Conservation (phyloP, 2,113 vertebrate genomes). For the Tenrec ecaudatus region DNA sequence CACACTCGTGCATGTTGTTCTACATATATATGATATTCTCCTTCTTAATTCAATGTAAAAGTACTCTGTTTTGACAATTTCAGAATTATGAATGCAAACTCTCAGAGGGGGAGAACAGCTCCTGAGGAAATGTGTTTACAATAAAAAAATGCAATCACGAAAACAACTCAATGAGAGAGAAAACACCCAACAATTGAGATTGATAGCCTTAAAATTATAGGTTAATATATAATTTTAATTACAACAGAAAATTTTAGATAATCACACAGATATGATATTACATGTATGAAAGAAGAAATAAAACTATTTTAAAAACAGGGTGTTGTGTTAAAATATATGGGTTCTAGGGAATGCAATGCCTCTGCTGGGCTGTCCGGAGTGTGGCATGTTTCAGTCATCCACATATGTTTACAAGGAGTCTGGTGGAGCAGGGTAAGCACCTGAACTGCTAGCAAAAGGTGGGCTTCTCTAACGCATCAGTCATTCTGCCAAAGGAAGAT, state of each 20-base stretch:
- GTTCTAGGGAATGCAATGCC: background rate
- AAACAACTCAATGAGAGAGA: background rate
- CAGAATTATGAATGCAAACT: background rate
- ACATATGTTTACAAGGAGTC: too few relatives aligned
- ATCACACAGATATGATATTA: background rate
- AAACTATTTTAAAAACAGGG: background rate
- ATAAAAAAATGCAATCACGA: background rate
- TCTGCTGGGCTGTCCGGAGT: background rate
- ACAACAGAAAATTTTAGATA: background rate
- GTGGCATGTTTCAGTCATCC: background rate
- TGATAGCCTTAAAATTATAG: background rate
- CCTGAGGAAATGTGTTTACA: background rate
- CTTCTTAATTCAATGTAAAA: background rate
- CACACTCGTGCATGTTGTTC: too few relatives aligned
- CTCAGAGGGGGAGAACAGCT: background rate
- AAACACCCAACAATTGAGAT: background rate
- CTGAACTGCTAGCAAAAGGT: too few relatives aligned
- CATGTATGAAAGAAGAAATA: background rate
- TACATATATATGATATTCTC: background rate
- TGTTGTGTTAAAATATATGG: background rate
- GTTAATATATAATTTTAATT: background rate
- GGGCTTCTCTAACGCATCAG: background rate
- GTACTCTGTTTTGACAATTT: background rate
- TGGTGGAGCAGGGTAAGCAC: too few relatives aligned
- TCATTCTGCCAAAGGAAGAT: background rate